These are phyloP conservation scores for Hemiscyllium ocellatum DNA, from an alignment of 2,113 vertebrate species.

Conservation along the genomic window DNA sequence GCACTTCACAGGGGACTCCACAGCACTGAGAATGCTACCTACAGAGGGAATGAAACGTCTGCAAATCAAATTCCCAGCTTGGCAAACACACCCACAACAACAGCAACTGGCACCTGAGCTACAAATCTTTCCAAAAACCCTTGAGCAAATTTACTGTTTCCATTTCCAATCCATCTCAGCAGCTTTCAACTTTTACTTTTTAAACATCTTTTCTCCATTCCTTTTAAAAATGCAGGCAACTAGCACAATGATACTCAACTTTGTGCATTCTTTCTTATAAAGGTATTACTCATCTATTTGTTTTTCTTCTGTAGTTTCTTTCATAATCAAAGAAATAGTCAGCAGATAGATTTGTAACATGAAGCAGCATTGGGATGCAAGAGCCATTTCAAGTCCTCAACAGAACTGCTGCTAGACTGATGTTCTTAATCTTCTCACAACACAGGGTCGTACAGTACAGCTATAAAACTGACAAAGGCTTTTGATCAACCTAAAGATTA, in stretches of 20 bases:
- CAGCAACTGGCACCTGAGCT: too few relatives aligned
- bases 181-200: neutral
- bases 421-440: conserved; percentile 17
- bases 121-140: too few relatives aligned
- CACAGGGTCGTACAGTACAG: conserved; percentile 25
- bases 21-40: too few relatives aligned
- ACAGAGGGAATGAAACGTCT: too few relatives aligned
- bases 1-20: too few relatives aligned
- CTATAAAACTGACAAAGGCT: conserved; percentile 24
- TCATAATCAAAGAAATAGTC: neutral
- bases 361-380: neutral
- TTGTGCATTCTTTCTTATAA: neutral
- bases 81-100: too few relatives aligned
- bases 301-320: neutral
- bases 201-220: neutral
- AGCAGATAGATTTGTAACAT: neutral
- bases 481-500: conserved; percentile 29
- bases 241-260: neutral
- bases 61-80: too few relatives aligned
- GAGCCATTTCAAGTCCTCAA: conserved; percentile 8
- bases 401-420: conserved; percentile 11
- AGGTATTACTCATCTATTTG: neutral
- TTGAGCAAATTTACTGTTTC: neutral
- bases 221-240: conserved; percentile 30
- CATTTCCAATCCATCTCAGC: conserved; percentile 10